Evolutionary conservation across 2,797 vertebrate species (phyloP), one percentile per base, ranked within the genome.

Genomic region (Ctenopoma kingsleyae): DNA sequence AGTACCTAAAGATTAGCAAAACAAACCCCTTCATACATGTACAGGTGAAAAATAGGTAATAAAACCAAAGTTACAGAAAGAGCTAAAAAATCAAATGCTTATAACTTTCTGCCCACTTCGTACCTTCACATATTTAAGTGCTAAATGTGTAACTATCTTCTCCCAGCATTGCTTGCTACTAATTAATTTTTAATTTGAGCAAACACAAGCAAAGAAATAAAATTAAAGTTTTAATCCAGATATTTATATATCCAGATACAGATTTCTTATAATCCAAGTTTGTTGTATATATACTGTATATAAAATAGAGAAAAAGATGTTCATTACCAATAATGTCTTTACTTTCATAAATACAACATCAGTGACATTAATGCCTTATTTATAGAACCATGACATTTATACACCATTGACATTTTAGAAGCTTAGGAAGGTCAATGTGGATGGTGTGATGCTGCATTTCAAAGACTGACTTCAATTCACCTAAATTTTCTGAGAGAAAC

Each of bases 91-190:
- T 49, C 67, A 69, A 74, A 72, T 22, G 44, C 32, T 35, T 61
- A 17, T 71, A 71, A 67, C 51, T 68, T 66, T 77, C 60, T 57
- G 73, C 74, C 72, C 85, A 83, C 71, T 85, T 74, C 64, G 43
- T 80, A 71, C 49, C 51, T 79, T 76, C 68, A 67, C 66, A 41
- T 69, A 22, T 63, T 47, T 68, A 74, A 86, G 85, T 79, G 81
- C 78, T 64, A 32, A 8, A 3, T 71, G 76, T 88, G 83, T n/a
- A n/a, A n/a, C n/a, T n/a, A 86, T 78, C 79, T 85, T 86, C 69
- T 69, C 46, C 53, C 66, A 73, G 40, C 58, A 64, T 54, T 66
- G n/a, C n/a, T n/a, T n/a, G n/a, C n/a, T n/a, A n/a, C n/a, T n/a
- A n/a, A n/a, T n/a, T n/a, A n/a, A n/a, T n/a, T n/a, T n/a, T n/a